Evolutionary conservation across 2,797 vertebrate genomes (phyloP), one percentile per base, ranked within the genome.

Genomic region (Parambassis ranga): DNA sequence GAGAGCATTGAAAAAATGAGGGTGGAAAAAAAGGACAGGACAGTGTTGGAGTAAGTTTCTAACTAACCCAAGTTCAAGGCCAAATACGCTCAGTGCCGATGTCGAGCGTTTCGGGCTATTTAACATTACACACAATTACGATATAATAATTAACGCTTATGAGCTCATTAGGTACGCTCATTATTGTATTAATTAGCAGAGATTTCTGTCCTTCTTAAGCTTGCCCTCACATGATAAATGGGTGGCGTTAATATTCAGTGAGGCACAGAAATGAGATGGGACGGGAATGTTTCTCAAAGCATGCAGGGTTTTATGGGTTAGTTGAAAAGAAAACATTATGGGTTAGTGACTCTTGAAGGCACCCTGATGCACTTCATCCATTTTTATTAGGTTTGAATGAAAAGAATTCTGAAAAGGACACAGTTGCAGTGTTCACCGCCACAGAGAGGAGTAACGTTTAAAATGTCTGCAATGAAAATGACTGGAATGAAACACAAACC

Each of bases 151-250:
- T 52, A 48, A 43, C 71, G 46, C 37, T 74, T 38, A 33, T 10
- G 56, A 77, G 72, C 65, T 66, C 79, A 73, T 81, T 84, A 79
- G n/a, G 10, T 46, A 31, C 7, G 18, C 13, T 82, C 77, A 77
- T 82, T 70, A 71, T 65, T 56, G n/a, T 18, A 56, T 53, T 71
- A 61, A 80, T 82, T 77, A 75, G 15, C 43, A 23, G 15, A 64
- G 62, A 62, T 46, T 43, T 52, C 22, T 14, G 11, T 7, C 4
- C 68, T 69, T 62, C 44, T 44, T 44, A 19, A 15, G 38, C 63
- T 26, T 69, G 65, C 41, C 61, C 38, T 50, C 53, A 16, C 24
- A 31, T 78, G 79, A 86, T 41, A 6, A 67, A 78, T 48, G 64
- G 58, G 18, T 20, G 5, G 18, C 10, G 23, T 70, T 56, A 49